Evolutionary conservation across 2,113 vertebrate species (phyloP).

Genomic region (Myotis yumanensis): DNA sequence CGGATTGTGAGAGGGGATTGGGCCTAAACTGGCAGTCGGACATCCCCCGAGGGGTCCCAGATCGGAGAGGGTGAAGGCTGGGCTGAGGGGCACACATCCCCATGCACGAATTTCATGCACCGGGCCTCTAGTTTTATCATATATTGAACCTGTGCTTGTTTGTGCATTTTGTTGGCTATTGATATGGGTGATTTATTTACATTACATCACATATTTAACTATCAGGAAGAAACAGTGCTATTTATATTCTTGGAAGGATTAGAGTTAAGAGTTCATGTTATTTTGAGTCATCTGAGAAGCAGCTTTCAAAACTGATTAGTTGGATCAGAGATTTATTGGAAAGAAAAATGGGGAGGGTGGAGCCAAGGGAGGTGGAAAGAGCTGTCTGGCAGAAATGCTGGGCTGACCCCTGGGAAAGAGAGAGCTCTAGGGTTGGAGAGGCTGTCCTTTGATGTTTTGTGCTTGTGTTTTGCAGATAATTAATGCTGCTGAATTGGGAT

Average conservation of each 20-base stretch:
- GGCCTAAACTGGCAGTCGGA: too few relatives aligned
- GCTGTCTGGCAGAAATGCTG: background rate
- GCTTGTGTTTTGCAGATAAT: background rate
- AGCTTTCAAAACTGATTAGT: background rate
- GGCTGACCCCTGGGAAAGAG: background rate
- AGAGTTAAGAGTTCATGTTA: background rate
- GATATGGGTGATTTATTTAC: background rate
- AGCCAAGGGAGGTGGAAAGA: background rate
- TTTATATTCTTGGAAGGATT: background rate
- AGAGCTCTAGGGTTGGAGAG: background rate
- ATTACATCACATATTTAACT: background rate
- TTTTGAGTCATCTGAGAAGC: background rate
- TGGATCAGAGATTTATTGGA: background rate
- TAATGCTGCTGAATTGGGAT: background rate
- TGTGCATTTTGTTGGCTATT: background rate
- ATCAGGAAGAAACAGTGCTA: background rate
- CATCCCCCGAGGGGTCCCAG: too few relatives aligned
- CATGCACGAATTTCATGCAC: too few relatives aligned
- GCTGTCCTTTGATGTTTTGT: background rate
- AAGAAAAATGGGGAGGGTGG: rapidly evolving
- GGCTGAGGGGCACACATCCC: too few relatives aligned
- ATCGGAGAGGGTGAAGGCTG: too few relatives aligned
- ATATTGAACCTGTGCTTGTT: background rate
- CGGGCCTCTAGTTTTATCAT: too few relatives aligned
- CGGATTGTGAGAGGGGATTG: too few relatives aligned